Base-by-base conservation (phyloP, 1,140 invertebrate genomes). In the Forficula auricularia region DNA sequence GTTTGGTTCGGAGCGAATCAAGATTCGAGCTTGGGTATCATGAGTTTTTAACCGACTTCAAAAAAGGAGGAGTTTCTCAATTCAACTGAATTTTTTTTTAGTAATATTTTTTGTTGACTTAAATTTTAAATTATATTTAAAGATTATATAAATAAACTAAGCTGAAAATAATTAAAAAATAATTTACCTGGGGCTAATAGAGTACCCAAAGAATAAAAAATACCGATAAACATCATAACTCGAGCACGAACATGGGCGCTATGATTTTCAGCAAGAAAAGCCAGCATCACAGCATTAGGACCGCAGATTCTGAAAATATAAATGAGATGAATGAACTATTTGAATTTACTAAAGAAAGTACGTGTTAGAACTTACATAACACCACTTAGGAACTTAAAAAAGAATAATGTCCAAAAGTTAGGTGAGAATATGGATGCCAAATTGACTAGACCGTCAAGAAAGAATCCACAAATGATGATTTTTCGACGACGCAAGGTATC, bases 351-450 rank as follows among this genome's bases (percentile, higher is more conserved):
- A 27, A 27, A 27, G 4, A 27, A 37, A 37, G 14, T 27, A 27
- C 22, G 22, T 27, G 10, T 27, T 14, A 34, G 44, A 51, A 68
- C 72, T 72, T 53, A 87, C 83, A 83, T 70, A 42, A 82, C 71
- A 14, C 84, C 82, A 45, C 74, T 78, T 16, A 77, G 53, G 52
- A 83, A 81, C 56, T 84, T 75, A n/a, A 79, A 72, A 0, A 74
- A 52, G 1, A 82, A 63, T 15, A 88, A 66, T 50, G 75, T 68
- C 42, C 64, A 66, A 52, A 76, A 82, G 40, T 67, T 75, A 53
- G 81, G 80, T 12, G 78, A 75, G 30, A 81, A 59, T 14, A 75
- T 69, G 9, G 74, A 72, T 0, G 70, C 50, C 7, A 83, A 51
- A 14, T 76, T 78, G 41, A 77, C 72, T 6, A 85, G 48, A 1